Conservation (phyloP, 2,797 vertebrate genomes). For the Pantherophis alleghaniensis region DNA sequence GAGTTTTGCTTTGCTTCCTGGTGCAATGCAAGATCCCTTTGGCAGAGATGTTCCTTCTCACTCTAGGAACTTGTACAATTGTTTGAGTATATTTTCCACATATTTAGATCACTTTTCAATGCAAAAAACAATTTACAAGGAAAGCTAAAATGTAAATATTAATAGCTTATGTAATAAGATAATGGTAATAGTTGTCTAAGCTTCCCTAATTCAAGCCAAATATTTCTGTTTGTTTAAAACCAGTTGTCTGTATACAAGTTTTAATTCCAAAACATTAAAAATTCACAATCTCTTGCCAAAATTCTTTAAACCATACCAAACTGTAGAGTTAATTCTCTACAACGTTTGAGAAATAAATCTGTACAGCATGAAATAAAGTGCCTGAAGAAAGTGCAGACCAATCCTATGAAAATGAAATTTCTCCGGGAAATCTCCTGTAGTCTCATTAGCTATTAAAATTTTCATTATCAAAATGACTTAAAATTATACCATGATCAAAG, state of each 20-base stretch:
- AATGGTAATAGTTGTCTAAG: neutral
- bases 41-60: neutral
- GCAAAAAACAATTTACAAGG: neutral
- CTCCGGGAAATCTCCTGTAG: neutral
- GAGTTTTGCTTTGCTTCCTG: neutral
- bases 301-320: neutral
- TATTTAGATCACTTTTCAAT: neutral
- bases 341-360: neutral
- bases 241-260: neutral
- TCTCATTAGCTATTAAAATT: neutral
- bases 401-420: neutral
- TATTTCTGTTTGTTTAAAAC: neutral
- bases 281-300: neutral
- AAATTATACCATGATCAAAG: neutral
- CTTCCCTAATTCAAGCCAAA: neutral
- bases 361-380: neutral
- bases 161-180: neutral
- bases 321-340: neutral
- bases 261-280: rapidly evolving
- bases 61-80: neutral
- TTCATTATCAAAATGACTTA: slow-evolving; percentile 22
- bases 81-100: neutral
- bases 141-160: neutral
- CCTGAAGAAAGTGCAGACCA: neutral
- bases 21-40: neutral